Evolutionary conservation across 1,140 invertebrate genomes (phyloP).

Genomic region (Dreissena polymorpha): DNA sequence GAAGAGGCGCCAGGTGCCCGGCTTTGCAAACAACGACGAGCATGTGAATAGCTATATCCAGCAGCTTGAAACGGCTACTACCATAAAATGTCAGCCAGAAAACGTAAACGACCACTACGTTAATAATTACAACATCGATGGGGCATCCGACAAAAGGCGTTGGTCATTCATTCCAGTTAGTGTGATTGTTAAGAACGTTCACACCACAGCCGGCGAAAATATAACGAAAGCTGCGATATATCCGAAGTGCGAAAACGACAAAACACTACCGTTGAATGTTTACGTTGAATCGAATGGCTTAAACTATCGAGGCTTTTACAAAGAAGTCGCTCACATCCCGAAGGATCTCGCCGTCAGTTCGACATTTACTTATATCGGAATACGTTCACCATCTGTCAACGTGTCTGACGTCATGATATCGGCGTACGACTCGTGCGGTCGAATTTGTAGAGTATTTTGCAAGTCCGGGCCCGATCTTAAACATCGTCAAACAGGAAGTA

Average conservation of each 20-base stretch:
- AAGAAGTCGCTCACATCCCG: conserved; percentile 67
- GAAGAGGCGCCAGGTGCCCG: neutral
- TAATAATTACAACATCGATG: conserved; percentile 68
- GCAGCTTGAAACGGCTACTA: conserved; percentile 50
- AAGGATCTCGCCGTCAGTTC: conserved; percentile 63
- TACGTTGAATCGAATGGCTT: conserved; percentile 55
- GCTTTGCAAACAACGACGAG: conserved; percentile 15
- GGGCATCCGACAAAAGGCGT: conserved; percentile 59
- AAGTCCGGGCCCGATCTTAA: conserved; percentile 12
- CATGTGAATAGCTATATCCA: conserved; percentile 48
- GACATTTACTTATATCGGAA: conserved; percentile 66
- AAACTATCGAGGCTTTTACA: conserved; percentile 71
- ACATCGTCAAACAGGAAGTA: neutral
- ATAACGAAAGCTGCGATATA: conserved; percentile 59
- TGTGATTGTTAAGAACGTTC: conserved; percentile 57
- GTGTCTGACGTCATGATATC: conserved; percentile 61
- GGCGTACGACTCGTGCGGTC: conserved; percentile 72
- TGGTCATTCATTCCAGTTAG: conserved; percentile 73
- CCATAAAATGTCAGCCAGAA: conserved; percentile 49
- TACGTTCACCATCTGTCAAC: conserved; percentile 57
- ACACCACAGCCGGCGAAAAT: conserved; percentile 56
- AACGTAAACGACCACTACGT: conserved; percentile 49
- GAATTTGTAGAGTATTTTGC: conserved; percentile 68
- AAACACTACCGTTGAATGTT: conserved; percentile 49
- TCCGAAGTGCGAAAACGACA: conserved; percentile 55